Evolutionary conservation across 2,113 vertebrate species (phyloP), one percentile per base, ranked within the genome.

Genomic region (Pterocles burchelli): DNA sequence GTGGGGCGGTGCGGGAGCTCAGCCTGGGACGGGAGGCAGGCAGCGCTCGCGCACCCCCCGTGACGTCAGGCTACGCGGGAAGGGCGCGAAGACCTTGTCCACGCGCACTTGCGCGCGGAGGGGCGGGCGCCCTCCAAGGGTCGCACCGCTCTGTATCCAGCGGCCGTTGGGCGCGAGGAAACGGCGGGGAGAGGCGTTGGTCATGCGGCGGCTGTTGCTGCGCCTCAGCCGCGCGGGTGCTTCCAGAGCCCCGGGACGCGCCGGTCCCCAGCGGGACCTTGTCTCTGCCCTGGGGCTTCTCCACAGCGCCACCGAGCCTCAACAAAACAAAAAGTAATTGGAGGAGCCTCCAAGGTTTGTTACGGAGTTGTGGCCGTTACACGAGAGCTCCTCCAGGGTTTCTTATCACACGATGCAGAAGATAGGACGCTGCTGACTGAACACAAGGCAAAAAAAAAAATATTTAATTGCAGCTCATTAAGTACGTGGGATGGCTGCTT

Each of bases 301-400:
- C 33, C 29, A 2, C 61, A 2, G 0, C 21, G 9, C 33, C 17
- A 45, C 52, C 13, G 36, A 11, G 34, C 57, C 36, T 24, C 9
- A 19, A 51, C 24, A 11, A 61, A 62, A 66, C 58, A 24, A 31
- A 38, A 8, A 3, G 36, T 21, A 6, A 19, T 34, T n/a, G 4
- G 22, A 8, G 28, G 48, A 81, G 7, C 22, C 7, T 31, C 10
- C 24, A 0, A 13, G 17, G 3, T 17, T 29, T 6, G 6, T n/a
- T 25, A 16, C 10, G 1, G 77, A 28, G 17, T 6, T 25, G 61
- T 6, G 57, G 33, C 34, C 1, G 0, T 45, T 25, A 11, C 1
- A 19, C 0, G 2, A 17, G 33, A 48, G 11, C 29, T 34, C 12
- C 0, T 0, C 52, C 16, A 6, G 54, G 24, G 29, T 6, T 67